Evolutionary conservation across 2,113 vertebrate genomes (phyloP).

Genomic region (Polyodon spathula): DNA sequence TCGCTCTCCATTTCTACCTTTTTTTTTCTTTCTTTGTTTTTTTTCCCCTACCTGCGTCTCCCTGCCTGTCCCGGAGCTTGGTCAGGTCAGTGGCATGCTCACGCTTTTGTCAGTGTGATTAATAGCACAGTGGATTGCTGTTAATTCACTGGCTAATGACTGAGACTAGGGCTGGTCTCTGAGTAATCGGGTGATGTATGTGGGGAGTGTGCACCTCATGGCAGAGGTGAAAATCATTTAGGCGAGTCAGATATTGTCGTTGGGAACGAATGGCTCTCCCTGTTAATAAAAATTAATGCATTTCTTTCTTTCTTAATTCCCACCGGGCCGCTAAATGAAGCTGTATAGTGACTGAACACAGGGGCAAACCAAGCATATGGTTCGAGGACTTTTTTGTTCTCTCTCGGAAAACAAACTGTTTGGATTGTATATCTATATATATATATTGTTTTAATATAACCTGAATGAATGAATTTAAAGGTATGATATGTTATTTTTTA

Average conservation of each 20-base stretch:
- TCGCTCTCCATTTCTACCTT: too few species aligned
- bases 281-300: conserved; percentile 92
- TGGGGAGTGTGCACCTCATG: conserved; percentile 74
- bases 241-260: conserved; percentile 89
- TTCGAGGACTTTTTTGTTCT: conserved; percentile 38
- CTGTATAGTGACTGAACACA: conserved; percentile 31
- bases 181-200: conserved; percentile 97
- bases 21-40: neutral
- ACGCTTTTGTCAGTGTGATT: conserved; percentile 98
- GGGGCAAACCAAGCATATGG: conserved; percentile 29
- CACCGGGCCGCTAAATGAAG: conserved; percentile 66
- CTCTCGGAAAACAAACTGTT: neutral
- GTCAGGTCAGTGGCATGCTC: conserved; percentile 71
- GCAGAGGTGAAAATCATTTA: conserved; percentile 98
- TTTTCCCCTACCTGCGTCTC: conserved; percentile 19
- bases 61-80: conserved; percentile 51
- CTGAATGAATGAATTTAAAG: too few species aligned
- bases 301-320: conserved; percentile 51
- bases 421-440: neutral
- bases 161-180: conserved; percentile 71
- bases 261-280: conserved; percentile 76
- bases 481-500: too few species aligned
- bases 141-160: conserved; percentile 99
- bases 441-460: too few species aligned
- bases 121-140: conserved; percentile 85